Base-by-base conservation (phyloP, 2,113 vertebrate species). In the Andinoacara biseriatus region DNA sequence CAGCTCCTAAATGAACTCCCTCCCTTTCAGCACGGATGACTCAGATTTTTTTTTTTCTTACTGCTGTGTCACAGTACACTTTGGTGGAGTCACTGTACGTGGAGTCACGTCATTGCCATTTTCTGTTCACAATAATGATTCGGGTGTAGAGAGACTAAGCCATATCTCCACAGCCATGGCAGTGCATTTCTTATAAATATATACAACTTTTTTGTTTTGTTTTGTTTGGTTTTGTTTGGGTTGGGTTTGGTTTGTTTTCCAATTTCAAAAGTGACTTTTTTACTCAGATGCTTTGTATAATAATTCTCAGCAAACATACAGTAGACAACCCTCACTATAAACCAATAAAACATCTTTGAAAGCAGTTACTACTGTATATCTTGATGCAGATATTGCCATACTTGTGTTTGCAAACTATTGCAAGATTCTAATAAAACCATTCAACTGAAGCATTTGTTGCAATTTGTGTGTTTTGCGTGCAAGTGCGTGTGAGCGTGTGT, bases 371-470 rank as follows among this genome's bases (percentile, higher is more conserved):
- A 90, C 93, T 95, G 93, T 95, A 92, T 89, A 95, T 94, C 93
- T 92, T 94, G 92, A 94, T 94, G 94, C 95, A 95, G 90, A 95
- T 95, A 92, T 95, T 94, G 92, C 93, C 91, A 95, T 95, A 95
- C 80, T 89, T 94, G 94, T 96, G 94, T 96, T 95, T 94, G 93
- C 93, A 95, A 95, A 94, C 90, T 92, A 94, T 93, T 91, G 92
- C 92, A 93, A 94, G 91, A 95, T 95, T 96, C 93, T 91, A 96
- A 95, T 96, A 95, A 96, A 95, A 91, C 83, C 76, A 84, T 91
- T 91, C 93, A 90, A 95, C 40, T 78, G 67, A 89, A 85, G 63
- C 26, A 80, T 65, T 52, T 60, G 57, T 62, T 49, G 75, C 67
- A 58, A 58, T 80, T 33, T 78, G 40, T 75, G 26, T 62, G 10